These are phyloP conservation scores for Drosophila nigrodunni DNA, from an alignment of 1,140 invertebrate genomes.

Conservation along the genomic window DNA sequence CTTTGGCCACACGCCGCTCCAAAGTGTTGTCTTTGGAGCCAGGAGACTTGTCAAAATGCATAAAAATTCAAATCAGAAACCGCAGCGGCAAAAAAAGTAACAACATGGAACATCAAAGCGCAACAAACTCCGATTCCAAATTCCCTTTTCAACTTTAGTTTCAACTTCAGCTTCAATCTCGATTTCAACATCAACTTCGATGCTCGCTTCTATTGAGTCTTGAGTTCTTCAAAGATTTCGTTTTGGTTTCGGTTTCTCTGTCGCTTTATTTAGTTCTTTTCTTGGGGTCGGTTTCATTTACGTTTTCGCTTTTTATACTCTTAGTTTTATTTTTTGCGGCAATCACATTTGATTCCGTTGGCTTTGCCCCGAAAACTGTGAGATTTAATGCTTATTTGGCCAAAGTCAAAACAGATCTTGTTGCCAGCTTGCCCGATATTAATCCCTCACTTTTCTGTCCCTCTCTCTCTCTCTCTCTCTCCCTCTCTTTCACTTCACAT, in stretches of 20 bases:
- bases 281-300: slow-evolving; percentile 14
- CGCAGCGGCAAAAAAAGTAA: slow-evolving; percentile 14
- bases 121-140: slow-evolving; percentile 41
- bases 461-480: neutral
- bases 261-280: neutral
- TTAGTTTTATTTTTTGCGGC: slow-evolving; percentile 16
- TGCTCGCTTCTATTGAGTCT: neutral
- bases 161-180: slow-evolving; percentile 5
- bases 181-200: neutral
- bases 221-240: slow-evolving; percentile 10
- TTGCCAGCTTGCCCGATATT: slow-evolving; percentile 32
- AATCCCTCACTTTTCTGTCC: slow-evolving; percentile 3
- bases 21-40: slow-evolving; percentile 16
- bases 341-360: slow-evolving; percentile 11
- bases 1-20: slow-evolving; percentile 61
- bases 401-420: slow-evolving; percentile 80
- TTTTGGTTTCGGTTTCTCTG: slow-evolving; percentile 14
- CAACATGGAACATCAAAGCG: slow-evolving; percentile 65
- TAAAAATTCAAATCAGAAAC: slow-evolving; percentile 77
- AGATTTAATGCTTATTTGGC: slow-evolving; percentile 83
- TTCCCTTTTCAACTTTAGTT: neutral
- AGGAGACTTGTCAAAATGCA: slow-evolving; percentile 72
- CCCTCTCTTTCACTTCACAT: too few species aligned
- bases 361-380: slow-evolving; percentile 53
- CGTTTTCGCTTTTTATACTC: slow-evolving; percentile 15